These are phyloP conservation scores for Sceloporus tristichus DNA, from an alignment of 2,113 vertebrate species.

Conservation along the genomic window DNA sequence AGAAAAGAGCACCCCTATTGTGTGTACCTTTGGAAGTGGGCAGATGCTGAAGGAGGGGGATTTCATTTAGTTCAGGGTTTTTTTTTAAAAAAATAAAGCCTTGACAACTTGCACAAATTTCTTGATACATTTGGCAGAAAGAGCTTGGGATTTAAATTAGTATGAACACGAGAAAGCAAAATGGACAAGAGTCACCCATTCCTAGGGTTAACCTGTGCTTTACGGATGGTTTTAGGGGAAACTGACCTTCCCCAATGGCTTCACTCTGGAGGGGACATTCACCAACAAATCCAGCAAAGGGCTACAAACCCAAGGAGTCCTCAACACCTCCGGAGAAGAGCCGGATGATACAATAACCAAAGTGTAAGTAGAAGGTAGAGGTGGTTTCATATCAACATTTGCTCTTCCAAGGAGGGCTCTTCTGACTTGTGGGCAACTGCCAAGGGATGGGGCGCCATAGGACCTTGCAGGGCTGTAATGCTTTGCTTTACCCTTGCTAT, in stretches of 20 bases:
- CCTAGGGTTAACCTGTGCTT: not conserved
- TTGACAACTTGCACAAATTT: not conserved
- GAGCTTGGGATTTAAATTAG: not conserved
- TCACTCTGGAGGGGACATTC: constrained; percentile 76
- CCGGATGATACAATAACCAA: constrained; percentile 51
- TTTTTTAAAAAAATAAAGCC: too few species aligned
- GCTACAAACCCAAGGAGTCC: constrained; percentile 70
- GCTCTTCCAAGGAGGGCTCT: not conserved
- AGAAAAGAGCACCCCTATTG: too few species aligned
- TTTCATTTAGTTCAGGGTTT: too few species aligned
- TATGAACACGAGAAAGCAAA: not conserved
- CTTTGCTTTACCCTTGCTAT: too few species aligned
- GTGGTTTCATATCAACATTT: not conserved
- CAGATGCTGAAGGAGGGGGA: too few species aligned
- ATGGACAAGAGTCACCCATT: not conserved
- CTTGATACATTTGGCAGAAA: not conserved
- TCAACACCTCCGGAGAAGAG: constrained; percentile 61
- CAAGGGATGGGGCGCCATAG: too few species aligned
- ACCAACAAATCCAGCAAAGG: constrained; percentile 57
- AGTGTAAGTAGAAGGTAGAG: constrained; percentile 39
- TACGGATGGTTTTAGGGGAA: constrained; percentile 73
- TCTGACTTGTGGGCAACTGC: not conserved
- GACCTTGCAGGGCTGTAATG: too few species aligned
- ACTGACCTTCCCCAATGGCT: constrained; percentile 79
- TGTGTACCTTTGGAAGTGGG: too few species aligned